Base-by-base conservation (phyloP, 1,140 invertebrate species). In the Cydia splendana region DNA sequence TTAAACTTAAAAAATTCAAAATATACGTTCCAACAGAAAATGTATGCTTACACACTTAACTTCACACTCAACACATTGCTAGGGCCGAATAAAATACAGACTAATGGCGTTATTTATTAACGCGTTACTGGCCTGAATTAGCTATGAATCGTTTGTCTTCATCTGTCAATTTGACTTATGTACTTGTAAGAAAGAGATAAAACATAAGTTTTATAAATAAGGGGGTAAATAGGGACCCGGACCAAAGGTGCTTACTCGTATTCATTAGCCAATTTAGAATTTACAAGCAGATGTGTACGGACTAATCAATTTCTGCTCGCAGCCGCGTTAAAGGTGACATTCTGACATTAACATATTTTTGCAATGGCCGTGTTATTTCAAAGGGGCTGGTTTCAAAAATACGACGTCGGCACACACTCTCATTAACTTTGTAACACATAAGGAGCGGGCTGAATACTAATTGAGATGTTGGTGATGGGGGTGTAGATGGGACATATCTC, bases 401-500 rank as follows among this genome's bases (percentile, higher is more conserved):
- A 89, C 86, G 77, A 77, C 82, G 65, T 42, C 76, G 84, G 80
- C 88, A 84, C 87, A 84, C 80, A 81, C 85, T 85, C 87, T 90
- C 88, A 91, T 92, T 92, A 91, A 90, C 85, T 89, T 87, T 87
- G 87, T 81, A 90, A 88, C 87, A 86, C 80, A 85, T 87, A 88
- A 90, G 87, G 85, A 89, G 83, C 78, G 84, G 79, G 78, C 79
- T 89, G 90, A 90, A 92, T 91, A 88, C 89, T 91, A 92, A 92
- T 90, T 88, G 81, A 83, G 84, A 75, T 77, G 77, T 69, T 77
- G 38, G 51, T 78, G 71, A 65, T 73, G 34, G 15, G 38, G 13
- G 20, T n/a, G 79, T 69, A 87, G 85, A 87, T 38, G 73, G 34
- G 83, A 80, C 80, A 79, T 15, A 13, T 45, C 28, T 76, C 48